phyloP scores from a whole-genome alignment of 2,113 vertebrate species.

The Hemibates koningsi region DNA sequence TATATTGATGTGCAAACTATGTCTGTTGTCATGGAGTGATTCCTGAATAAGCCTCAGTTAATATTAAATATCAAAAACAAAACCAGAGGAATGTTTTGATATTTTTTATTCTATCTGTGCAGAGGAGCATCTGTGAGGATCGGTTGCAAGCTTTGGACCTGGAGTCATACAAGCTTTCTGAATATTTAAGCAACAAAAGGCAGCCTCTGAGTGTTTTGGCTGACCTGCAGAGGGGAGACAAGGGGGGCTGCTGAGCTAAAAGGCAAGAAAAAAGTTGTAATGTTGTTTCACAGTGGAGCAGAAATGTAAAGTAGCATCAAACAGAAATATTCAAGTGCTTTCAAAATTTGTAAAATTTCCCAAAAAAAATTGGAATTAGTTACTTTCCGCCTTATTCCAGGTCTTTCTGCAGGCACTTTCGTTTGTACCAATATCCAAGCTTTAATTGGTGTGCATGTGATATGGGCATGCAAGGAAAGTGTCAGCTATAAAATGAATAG shows the following conservation, averaged over 20 bases:
- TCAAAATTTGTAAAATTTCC: fast-evolving
- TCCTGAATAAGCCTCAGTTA: background rate
- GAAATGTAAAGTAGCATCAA: background rate
- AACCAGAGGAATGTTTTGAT: background rate
- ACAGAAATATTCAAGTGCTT: background rate
- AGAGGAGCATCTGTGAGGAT: background rate
- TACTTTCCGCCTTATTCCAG: background rate
- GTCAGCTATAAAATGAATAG: background rate
- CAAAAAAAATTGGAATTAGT: background rate
- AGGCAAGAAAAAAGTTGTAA: background rate
- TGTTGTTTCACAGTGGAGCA: background rate
- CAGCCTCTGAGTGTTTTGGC: background rate
- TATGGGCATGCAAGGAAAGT: background rate
- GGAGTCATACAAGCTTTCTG: background rate
- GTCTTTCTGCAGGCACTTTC: background rate
- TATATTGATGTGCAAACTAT: background rate
- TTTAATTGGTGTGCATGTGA: background rate
- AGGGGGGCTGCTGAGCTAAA: background rate
- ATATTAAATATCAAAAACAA: background rate
- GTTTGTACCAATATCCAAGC: background rate
- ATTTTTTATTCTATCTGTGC: background rate
- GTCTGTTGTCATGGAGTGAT: background rate
- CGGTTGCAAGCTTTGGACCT: background rate
- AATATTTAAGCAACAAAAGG: background rate
- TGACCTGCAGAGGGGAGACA: background rate